These are phyloP conservation scores for Deilephila elpenor DNA, from an alignment of 2,888 invertebrate species.

Conservation along the genomic window DNA sequence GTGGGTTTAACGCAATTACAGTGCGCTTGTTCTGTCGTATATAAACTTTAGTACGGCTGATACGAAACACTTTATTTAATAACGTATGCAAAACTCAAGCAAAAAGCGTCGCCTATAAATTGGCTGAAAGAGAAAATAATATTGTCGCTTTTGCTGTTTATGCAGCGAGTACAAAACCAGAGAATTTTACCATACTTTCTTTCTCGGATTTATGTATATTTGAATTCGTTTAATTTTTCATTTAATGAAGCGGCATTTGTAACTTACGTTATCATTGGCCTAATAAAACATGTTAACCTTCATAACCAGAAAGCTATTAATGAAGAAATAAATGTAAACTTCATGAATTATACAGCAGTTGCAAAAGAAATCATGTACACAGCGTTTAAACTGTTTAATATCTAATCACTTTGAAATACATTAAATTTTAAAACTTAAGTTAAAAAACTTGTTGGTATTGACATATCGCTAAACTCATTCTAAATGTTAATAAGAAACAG, in stretches of 20 bases:
- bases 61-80: background rate
- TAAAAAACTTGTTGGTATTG: too few relatives aligned
- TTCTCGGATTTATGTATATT: background rate
- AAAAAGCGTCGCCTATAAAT: background rate
- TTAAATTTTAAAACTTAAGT: too few relatives aligned
- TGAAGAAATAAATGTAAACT: background rate
- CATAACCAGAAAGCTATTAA: background rate
- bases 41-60: background rate
- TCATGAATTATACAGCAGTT: background rate
- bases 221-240: background rate
- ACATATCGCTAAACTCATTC: too few relatives aligned
- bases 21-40: background rate
- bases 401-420: too few relatives aligned
- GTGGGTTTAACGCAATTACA: conserved; percentile 8
- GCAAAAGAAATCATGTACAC: too few relatives aligned
- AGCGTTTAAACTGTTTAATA: too few relatives aligned
- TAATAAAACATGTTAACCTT: background rate
- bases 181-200: background rate
- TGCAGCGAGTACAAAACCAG: background rate
- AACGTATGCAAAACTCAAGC: background rate
- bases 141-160: background rate
- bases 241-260: background rate
- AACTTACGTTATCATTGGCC: background rate
- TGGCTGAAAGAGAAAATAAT: conserved; percentile 5
- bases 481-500: too few relatives aligned